Percentiles rank a stretch among this genome's conserved stretches.
Evolutionary conservation across 1,140 invertebrate genomes (phyloP).

Genomic region (Orius laevigatus): DNA sequence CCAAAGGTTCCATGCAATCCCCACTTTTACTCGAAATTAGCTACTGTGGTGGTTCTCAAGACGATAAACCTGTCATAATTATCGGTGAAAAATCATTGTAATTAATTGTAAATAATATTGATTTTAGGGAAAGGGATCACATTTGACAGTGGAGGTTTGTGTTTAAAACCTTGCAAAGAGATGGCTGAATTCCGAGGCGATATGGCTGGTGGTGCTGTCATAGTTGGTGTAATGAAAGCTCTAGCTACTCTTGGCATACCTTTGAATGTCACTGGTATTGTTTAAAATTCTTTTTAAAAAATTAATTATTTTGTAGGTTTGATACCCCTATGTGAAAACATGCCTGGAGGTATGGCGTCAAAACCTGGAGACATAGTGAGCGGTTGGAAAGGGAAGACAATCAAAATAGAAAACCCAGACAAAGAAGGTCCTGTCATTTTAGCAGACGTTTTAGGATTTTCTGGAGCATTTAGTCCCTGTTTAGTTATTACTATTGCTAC

Average conservation of each 20-base stretch:
- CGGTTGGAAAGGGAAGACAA: constrained; percentile 44
- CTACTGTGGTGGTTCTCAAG: constrained; percentile 22
- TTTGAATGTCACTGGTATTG: constrained; percentile 46
- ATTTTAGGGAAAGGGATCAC: constrained; percentile 62
- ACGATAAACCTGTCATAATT: constrained; percentile 25
- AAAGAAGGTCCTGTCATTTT: constrained; percentile 32
- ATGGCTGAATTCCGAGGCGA: constrained; percentile 76
- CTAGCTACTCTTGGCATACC: constrained; percentile 50
- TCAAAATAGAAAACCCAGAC: constrained; percentile 47
- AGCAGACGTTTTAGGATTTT: background rate
- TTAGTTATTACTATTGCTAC: background rate
- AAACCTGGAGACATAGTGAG: constrained; percentile 45
- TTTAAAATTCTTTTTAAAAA: background rate
- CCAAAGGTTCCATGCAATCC: constrained; percentile 34
- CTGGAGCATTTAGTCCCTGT: background rate
- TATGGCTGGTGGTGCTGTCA: constrained; percentile 75
- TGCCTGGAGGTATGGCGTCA: constrained; percentile 39
- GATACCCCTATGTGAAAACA: constrained; percentile 44
- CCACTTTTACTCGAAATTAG: constrained; percentile 35
- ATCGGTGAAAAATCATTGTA: constrained; percentile 23
- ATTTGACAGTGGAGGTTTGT: constrained; percentile 77
- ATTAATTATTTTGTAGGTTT: constrained; percentile 23
- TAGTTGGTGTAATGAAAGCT: constrained; percentile 50
- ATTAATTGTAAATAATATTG: background rate
- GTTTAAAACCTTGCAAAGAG: constrained; percentile 50